Conservation (phyloP, 2,888 invertebrate genomes). For the Hydraecia micacea region DNA sequence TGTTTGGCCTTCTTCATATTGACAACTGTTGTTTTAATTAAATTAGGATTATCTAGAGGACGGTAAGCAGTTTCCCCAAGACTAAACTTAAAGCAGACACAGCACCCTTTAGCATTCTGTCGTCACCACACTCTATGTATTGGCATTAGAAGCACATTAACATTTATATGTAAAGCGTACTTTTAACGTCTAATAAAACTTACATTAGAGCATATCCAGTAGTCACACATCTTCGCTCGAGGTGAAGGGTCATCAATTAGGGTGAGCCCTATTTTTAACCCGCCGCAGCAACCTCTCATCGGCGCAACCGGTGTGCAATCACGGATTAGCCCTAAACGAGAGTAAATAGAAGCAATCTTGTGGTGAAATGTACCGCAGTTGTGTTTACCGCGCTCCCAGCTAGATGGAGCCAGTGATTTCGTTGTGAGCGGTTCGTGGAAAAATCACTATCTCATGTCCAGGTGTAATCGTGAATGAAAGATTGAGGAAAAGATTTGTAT, state of each 20-base stretch:
- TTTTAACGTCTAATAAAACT: too few relatives aligned
- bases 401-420: conserved; percentile 63
- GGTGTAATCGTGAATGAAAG: conserved; percentile 31
- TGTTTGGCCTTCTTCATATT: background rate
- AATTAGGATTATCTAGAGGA: too few relatives aligned
- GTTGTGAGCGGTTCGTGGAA: conserved; percentile 37
- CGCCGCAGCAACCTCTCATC: conserved; percentile 71
- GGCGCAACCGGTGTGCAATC: conserved; percentile 67
- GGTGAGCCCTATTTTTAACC: conserved; percentile 78
- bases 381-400: conserved; percentile 39
- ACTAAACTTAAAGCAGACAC: too few relatives aligned
- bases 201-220: conserved; percentile 57
- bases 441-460: conserved; percentile 34
- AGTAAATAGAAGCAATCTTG: conserved; percentile 71
- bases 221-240: conserved; percentile 46
- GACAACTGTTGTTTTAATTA: too few relatives aligned
- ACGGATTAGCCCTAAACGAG: conserved; percentile 73
- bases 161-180: too few relatives aligned
- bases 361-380: conserved; percentile 66
- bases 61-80: too few relatives aligned
- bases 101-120: too few relatives aligned
- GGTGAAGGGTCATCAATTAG: conserved; percentile 81
- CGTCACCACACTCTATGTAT: too few relatives aligned
- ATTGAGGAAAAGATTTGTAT: conserved; percentile 40
- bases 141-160: too few relatives aligned